phyloP scores from a whole-genome alignment of 2,113 vertebrate species.

The Crotalus horridus region DNA sequence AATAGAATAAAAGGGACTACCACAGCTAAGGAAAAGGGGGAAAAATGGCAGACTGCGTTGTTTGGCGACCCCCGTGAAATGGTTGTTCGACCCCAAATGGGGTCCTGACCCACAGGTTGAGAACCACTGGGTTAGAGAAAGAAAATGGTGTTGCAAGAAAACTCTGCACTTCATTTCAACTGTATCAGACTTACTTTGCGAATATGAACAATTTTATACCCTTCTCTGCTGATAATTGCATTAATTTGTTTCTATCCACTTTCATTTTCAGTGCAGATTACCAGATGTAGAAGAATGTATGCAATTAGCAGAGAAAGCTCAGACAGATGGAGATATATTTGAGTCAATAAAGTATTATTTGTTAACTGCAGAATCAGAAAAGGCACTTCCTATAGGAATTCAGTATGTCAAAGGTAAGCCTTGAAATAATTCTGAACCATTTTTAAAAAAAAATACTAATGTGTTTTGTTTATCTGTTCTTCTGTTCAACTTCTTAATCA shows the following conservation, averaged over 20 bases:
- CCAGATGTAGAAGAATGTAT: constrained; percentile 82
- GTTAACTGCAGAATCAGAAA: constrained; percentile 86
- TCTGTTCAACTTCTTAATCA: not conserved
- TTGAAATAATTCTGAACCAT: not conserved
- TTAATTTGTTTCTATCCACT: constrained; percentile 16
- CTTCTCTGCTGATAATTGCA: not conserved
- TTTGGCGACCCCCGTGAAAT: too few relatives aligned
- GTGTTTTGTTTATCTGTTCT: not conserved
- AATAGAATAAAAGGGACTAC: too few relatives aligned
- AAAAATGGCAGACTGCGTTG: too few relatives aligned
- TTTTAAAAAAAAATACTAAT: not conserved
- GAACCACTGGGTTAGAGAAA: not conserved
- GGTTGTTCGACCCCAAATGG: too few relatives aligned
- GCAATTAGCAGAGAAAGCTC: constrained; percentile 73
- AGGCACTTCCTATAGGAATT: constrained; percentile 84
- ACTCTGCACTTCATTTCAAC: not conserved
- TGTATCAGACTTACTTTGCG: not conserved
- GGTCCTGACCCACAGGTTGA: too few relatives aligned
- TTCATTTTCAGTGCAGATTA: constrained; percentile 82
- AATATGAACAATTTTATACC: not conserved
- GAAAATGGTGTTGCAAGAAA: not conserved
- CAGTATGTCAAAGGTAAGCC: constrained; percentile 84
- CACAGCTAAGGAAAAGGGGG: too few relatives aligned
- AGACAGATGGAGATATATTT: constrained; percentile 75
- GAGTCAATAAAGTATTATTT: constrained; percentile 85